These are phyloP conservation scores for Drosophila erecta DNA, from an alignment of 1,140 invertebrate species.

Conservation along the genomic window DNA sequence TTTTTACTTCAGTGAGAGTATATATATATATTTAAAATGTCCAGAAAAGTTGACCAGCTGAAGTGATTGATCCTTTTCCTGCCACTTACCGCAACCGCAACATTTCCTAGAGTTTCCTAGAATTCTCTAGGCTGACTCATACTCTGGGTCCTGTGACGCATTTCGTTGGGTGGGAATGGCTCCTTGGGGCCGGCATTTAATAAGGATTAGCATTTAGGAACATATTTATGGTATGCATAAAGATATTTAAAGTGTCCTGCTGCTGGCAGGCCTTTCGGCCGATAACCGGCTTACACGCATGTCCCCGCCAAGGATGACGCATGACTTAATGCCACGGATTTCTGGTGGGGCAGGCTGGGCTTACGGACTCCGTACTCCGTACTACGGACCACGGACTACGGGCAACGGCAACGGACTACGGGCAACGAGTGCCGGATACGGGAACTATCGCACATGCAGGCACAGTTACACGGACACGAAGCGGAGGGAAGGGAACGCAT, in stretches of 20 bases:
- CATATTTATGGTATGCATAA: slow-evolving; percentile 70
- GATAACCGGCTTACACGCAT: slow-evolving; percentile 68
- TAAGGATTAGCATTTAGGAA: slow-evolving; percentile 69
- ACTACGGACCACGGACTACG: background rate
- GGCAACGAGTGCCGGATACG: slow-evolving; percentile 22
- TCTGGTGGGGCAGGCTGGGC: background rate
- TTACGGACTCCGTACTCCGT: background rate
- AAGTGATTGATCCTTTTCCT: slow-evolving; percentile 32
- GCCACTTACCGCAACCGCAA: slow-evolving; percentile 33
- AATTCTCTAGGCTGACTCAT: slow-evolving; percentile 20
- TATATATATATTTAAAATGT: slow-evolving; percentile 1
- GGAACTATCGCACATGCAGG: slow-evolving; percentile 66
- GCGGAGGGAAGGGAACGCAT: slow-evolving; percentile 49
- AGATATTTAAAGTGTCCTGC: slow-evolving; percentile 65
- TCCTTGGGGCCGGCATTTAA: slow-evolving; percentile 27
- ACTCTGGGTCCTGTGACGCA: slow-evolving; percentile 25
- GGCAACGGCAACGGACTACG: background rate
- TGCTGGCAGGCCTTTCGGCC: slow-evolving; percentile 31
- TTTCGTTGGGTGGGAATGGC: slow-evolving; percentile 4
- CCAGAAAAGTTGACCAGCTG: slow-evolving; percentile 15
- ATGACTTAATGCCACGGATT: slow-evolving; percentile 61
- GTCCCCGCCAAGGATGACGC: slow-evolving; percentile 71
- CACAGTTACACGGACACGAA: slow-evolving; percentile 33
- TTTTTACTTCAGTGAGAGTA: background rate
- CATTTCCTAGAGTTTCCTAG: slow-evolving; percentile 27